Conservation (phyloP, 1,140 invertebrate genomes). For the Sarcophaga bullata region DNA sequence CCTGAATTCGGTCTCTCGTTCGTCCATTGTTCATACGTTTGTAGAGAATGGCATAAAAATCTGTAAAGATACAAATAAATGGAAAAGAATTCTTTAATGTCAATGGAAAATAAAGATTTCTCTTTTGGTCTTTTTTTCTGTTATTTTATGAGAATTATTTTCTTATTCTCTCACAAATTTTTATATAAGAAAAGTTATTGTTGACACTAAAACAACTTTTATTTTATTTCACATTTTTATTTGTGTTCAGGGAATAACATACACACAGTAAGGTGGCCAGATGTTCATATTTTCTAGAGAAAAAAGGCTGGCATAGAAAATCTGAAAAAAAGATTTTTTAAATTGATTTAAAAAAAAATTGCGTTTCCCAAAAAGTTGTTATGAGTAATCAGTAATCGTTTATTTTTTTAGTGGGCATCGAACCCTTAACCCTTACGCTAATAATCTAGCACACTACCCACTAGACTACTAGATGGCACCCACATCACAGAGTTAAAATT, state of each 20-base stretch:
- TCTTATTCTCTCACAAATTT: background rate
- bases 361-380: no score
- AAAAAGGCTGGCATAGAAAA: no score
- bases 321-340: no score
- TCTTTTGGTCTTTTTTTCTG: no score
- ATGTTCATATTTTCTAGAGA: background rate
- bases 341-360: no score
- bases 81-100: background rate
- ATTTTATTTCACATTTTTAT: constrained; percentile 13
- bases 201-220: constrained; percentile 18
- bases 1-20: background rate
- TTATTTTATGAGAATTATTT: constrained; percentile 8
- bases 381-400: no score
- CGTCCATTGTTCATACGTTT: no score
- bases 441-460: no score
- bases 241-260: background rate
- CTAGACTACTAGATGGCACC: no score
- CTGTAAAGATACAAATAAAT: constrained; percentile 11
- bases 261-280: background rate
- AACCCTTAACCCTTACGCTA: no score
- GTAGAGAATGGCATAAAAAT: background rate
- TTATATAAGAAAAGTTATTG: constrained; percentile 24
- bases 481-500: no score
- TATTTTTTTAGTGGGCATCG: no score
- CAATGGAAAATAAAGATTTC: background rate